These are phyloP conservation scores for Paedocypris sp. DNA, from an alignment of 2,113 vertebrate species.

Conservation along the genomic window DNA sequence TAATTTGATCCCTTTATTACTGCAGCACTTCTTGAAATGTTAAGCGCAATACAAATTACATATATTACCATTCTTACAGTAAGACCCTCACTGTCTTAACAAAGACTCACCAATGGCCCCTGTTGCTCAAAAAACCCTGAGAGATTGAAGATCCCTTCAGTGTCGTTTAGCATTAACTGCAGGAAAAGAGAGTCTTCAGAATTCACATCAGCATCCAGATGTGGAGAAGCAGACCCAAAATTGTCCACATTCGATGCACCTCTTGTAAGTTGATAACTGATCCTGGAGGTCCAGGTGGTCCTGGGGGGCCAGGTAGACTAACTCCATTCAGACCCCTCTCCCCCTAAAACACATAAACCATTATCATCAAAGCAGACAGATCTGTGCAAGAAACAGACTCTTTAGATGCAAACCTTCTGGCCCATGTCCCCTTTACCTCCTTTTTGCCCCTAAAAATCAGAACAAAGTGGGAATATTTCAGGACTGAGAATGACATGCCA, in stretches of 20 bases:
- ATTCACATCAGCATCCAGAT: background rate
- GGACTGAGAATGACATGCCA: too few species aligned
- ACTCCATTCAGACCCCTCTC: conserved; percentile 68
- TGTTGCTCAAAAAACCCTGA: conserved; percentile 63
- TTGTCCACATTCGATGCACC: conserved; percentile 54
- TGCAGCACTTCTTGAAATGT: too few species aligned
- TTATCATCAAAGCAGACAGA: background rate
- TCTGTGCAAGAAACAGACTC: background rate
- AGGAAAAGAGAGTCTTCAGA: background rate
- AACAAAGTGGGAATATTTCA: background rate
- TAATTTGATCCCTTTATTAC: too few species aligned
- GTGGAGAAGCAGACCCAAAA: background rate
- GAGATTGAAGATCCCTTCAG: conserved; percentile 67
- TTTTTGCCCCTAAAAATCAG: conserved; percentile 63
- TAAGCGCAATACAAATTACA: too few species aligned
- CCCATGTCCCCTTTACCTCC: conserved; percentile 75
- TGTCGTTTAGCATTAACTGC: conserved; percentile 74
- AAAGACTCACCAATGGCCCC: conserved; percentile 64
- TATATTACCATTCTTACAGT: too few species aligned
- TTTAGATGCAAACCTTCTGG: conserved; percentile 61
- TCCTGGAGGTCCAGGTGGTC: conserved; percentile 78
- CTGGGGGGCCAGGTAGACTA: conserved; percentile 69
- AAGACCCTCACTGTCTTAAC: too few species aligned
- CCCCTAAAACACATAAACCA: conserved; percentile 59
- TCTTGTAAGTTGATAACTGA: conserved; percentile 61